Conservation (phyloP, 2,888 invertebrate species). For the Serripes groenlandicus region DNA sequence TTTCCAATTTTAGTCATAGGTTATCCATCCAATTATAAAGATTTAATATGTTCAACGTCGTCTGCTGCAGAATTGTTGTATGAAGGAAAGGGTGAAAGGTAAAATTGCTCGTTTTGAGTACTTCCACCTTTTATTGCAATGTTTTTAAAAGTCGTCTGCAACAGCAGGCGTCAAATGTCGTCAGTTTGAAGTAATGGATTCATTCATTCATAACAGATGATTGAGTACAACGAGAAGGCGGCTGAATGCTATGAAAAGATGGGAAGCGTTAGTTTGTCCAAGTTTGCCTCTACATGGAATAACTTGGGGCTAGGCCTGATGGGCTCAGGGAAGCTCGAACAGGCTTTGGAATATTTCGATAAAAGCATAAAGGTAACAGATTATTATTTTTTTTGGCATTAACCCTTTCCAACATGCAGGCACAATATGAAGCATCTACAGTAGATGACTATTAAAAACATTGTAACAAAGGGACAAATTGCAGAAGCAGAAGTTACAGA, state of each 20-base stretch:
- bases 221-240: constrained; percentile 57
- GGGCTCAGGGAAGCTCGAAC: constrained; percentile 37
- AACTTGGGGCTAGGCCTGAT: constrained; percentile 51
- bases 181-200: neutral
- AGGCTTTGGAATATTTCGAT: constrained; percentile 55
- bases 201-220: constrained; percentile 39
- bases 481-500: no score
- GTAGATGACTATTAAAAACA: no score
- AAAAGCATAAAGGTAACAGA: constrained; percentile 63
- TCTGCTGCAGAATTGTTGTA: no score
- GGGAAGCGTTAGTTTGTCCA: neutral
- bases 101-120: neutral
- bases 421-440: no score
- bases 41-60: no score
- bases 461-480: no score
- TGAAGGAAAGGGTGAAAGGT: neutral
- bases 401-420: neutral
- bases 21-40: no score
- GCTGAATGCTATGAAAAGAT: constrained; percentile 41
- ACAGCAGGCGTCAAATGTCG: neutral
- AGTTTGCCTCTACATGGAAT: constrained; percentile 40
- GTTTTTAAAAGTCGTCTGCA: neutral
- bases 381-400: no score
- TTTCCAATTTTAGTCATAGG: no score
- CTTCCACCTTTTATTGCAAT: neutral